Evolutionary conservation across 2,113 vertebrate genomes (phyloP).

Genomic region (Pterocles orientalis): DNA sequence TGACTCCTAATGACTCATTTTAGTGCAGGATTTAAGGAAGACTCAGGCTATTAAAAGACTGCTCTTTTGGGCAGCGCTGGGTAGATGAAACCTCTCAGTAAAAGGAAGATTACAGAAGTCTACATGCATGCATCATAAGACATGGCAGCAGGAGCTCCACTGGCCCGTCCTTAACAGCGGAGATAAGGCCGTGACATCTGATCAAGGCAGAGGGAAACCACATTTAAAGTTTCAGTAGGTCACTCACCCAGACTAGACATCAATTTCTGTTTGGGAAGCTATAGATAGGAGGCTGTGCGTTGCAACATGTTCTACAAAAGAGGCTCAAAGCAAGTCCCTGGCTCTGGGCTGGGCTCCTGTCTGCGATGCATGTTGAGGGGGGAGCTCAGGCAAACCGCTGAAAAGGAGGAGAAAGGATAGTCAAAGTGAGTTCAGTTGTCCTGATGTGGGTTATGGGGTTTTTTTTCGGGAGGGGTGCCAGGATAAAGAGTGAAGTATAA

Average conservation of each 20-base stretch:
- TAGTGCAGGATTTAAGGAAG: not conserved
- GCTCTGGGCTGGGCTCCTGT: not conserved
- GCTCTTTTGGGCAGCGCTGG: not conserved
- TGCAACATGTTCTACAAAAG: not conserved
- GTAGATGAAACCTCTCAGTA: not conserved
- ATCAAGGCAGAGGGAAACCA: not conserved
- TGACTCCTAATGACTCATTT: not conserved
- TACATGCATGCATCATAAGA: not conserved
- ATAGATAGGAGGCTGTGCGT: not conserved
- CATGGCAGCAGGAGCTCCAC: not conserved
- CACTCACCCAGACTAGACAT: not conserved
- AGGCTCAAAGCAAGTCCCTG: not conserved
- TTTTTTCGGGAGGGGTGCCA: not conserved
- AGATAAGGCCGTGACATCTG: not conserved
- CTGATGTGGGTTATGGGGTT: not conserved
- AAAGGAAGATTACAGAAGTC: not conserved
- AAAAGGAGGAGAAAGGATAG: not conserved
- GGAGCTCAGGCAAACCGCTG: not conserved
- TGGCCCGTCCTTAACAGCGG: not conserved
- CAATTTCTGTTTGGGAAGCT: not conserved
- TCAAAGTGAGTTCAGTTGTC: not conserved
- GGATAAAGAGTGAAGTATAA: conserved; percentile 30
- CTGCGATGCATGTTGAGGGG: not conserved
- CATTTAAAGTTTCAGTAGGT: not conserved
- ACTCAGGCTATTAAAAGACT: not conserved